Base-by-base conservation (phyloP, 1,140 invertebrate genomes). In the Patella vulgata region DNA sequence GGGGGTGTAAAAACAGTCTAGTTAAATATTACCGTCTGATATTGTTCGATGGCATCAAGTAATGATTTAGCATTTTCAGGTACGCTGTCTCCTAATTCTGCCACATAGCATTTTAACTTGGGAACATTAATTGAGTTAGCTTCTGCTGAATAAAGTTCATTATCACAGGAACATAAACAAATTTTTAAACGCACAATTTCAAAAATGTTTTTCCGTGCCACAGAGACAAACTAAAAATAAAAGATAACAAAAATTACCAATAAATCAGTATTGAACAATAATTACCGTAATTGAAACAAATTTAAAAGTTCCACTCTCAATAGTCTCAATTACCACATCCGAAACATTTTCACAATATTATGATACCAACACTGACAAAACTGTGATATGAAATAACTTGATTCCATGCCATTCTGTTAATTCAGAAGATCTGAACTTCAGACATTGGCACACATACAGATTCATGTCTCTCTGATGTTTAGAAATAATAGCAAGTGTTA, bases 21-120 rank as follows among this genome's bases (percentile, higher is more conserved):
- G 2, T 17, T 17, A 23, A 8, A n/a, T 28, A 36, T 57, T 31
- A 68, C 66, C 46, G 63, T 57, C 47, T 68, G 54, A 51, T 59
- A 68, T 33, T 59, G 51, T 53, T 68, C 60, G 50, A 68, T 46
- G 8, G 66, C 63, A 14, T 42, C 33, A n/a, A 68, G 40, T 23
- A 68, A 63, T 11, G 56, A 56, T 33, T 46, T 59, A 21, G 66
- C 66, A 12, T 44, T 42, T 12, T 68, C 60, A 30, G 66, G 59
- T 9, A 68, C 57, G 40, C 44, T 27, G 43, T 60, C 51, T 28
- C 66, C 66, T 60, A 68, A 63, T 5, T 40, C 43, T 9, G 63
- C 66, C 5, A 68, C 46, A 30, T 63, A 60, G 19, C 36, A 50
- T 23, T 59, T 52, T 28, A 68, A 44, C 31, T 50, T 68, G 14